Percentiles rank a stretch among this genome's conserved stretches.
phyloP scores from a whole-genome alignment of 2,113 vertebrate species.

The Amphiprion ocellaris region DNA sequence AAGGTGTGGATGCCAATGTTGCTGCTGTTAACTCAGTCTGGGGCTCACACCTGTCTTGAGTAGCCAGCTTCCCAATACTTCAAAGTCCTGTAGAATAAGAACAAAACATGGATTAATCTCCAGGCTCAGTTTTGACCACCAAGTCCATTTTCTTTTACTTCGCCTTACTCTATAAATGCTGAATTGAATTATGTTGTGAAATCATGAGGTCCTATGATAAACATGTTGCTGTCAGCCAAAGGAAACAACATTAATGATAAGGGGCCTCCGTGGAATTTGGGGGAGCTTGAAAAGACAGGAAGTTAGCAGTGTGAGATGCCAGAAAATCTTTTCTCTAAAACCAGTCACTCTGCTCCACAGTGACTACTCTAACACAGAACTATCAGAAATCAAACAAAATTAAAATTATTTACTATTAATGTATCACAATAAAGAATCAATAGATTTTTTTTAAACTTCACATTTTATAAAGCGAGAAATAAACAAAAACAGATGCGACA shows the following conservation, averaged over 20 bases:
- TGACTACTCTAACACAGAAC: conserved; percentile 3
- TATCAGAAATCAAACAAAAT: conserved; percentile 5
- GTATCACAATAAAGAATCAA: conserved; percentile 18
- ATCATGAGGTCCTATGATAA: conserved; percentile 18
- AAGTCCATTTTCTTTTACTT: not conserved
- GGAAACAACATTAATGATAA: conserved; percentile 52
- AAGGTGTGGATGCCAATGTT: conserved; percentile 6
- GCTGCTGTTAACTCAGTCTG: conserved; percentile 6
- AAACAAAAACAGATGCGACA: not conserved
- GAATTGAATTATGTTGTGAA: not conserved
- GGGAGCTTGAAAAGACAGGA: conserved; percentile 62
- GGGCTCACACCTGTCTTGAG: conserved; percentile 3
- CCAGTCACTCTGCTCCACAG: not conserved
- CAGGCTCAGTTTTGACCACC: conserved; percentile 7
- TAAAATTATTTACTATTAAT: conserved; percentile 16
- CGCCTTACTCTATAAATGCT: not conserved
- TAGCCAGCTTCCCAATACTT: conserved; percentile 1
- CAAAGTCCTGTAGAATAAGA: conserved; percentile 27
- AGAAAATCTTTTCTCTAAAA: conserved; percentile 35
- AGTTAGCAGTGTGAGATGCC: conserved; percentile 28
- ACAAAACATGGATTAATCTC: conserved; percentile 2
- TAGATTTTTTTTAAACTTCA: no score
- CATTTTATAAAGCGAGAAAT: not conserved
- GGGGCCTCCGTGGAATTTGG: conserved; percentile 54
- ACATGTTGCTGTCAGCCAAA: conserved; percentile 29